phyloP scores from a whole-genome alignment of 2,888 invertebrate genomes.

The Quadroppia sp. region DNA sequence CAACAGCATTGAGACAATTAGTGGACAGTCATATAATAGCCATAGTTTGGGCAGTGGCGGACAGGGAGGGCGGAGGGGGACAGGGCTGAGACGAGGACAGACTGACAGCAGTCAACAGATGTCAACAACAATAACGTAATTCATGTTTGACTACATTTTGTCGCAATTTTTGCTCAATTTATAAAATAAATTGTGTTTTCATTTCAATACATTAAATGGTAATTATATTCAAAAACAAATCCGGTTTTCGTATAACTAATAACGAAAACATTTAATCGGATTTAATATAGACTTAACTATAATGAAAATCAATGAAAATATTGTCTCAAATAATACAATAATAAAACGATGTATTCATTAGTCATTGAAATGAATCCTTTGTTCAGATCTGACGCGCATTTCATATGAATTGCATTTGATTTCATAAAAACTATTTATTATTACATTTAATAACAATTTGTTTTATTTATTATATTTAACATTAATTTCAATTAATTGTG shows the following conservation, averaged over 20 bases:
- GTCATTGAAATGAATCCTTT: background rate
- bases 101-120: too few species aligned
- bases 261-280: background rate
- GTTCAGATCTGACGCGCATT: constrained; percentile 27
- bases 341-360: background rate
- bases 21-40: too few species aligned
- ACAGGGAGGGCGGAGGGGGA: too few species aligned
- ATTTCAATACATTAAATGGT: constrained; percentile 14
- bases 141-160: too few species aligned
- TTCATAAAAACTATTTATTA: background rate
- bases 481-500: background rate
- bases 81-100: too few species aligned
- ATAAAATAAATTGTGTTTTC: too few species aligned
- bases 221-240: background rate
- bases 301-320: background rate
- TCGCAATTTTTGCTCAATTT: too few species aligned
- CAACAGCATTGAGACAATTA: too few species aligned
- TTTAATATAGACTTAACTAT: background rate
- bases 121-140: too few species aligned
- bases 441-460: background rate
- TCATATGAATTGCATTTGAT: constrained; percentile 14
- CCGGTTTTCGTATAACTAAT: background rate
- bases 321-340: background rate
- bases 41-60: too few species aligned
- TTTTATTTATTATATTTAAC: background rate